These are phyloP conservation scores for Zoanthus sociatus DNA, from an alignment of 92 coral and sea anemone genomes.

Conservation along the genomic window DNA sequence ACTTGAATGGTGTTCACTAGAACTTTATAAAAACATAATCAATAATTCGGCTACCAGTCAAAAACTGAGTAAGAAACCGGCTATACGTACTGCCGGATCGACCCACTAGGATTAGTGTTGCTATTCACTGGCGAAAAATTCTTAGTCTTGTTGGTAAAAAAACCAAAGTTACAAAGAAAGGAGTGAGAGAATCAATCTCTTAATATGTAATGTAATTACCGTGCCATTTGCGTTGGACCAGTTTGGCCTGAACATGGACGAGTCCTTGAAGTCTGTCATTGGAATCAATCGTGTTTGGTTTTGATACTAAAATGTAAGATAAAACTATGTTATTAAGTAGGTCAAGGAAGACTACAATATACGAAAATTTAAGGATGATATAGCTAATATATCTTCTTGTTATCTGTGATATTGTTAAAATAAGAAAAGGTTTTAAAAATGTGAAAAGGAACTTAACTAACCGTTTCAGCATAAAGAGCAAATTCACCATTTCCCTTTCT, in stretches of 20 bases:
- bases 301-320: slow-evolving; percentile 27
- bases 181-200: no score
- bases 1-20: background rate
- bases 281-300: slow-evolving; percentile 36
- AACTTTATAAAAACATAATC: background rate
- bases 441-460: background rate
- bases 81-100: background rate
- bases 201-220: slow-evolving; percentile 2
- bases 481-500: slow-evolving; percentile 96
- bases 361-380: background rate
- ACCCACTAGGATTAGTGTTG: background rate
- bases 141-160: background rate
- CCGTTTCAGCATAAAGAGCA: slow-evolving; percentile 95
- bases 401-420: background rate
- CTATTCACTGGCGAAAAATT: background rate
- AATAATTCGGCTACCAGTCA: background rate
- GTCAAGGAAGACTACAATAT: no score
- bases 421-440: background rate
- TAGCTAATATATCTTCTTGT: background rate
- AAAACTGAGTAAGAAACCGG: background rate
- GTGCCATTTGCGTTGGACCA: slow-evolving; percentile 66
- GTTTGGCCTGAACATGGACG: slow-evolving; percentile 61
- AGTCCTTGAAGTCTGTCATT: slow-evolving; percentile 42
- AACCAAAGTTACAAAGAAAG: no score
- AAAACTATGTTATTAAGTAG: background rate